phyloP scores from a whole-genome alignment of 2,797 vertebrate species.

The Heliangelus exortis region DNA sequence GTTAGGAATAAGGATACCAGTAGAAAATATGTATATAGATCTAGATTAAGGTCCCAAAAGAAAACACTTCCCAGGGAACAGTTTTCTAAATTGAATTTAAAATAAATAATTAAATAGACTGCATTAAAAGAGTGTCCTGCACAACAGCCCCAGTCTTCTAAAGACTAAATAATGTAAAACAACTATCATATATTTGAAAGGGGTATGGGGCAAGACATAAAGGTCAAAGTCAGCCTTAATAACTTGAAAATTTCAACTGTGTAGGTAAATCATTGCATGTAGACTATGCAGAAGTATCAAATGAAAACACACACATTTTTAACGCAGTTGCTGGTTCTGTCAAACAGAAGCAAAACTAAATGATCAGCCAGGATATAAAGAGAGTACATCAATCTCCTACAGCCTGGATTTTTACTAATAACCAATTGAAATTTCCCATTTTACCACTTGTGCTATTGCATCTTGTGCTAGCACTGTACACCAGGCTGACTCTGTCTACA shows the following conservation, averaged over 20 bases:
- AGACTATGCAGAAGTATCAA: not conserved
- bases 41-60: not conserved
- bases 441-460: not conserved
- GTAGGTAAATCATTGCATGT: not conserved
- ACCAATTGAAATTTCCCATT: not conserved
- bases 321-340: not conserved
- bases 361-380: not conserved
- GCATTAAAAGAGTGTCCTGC: not conserved
- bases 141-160: not conserved
- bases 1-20: not conserved
- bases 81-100: not conserved
- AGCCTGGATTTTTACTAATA: not conserved
- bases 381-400: not conserved
- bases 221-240: not conserved
- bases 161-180: not conserved
- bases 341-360: not conserved
- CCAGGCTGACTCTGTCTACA: not conserved
- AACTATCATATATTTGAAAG: not conserved
- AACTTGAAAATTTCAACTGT: not conserved
- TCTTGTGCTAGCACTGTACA: not conserved
- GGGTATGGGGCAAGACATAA: fast-evolving
- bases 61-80: not conserved
- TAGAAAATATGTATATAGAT: not conserved
- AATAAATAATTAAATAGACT: not conserved
- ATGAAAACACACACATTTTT: not conserved